Evolutionary conservation across 2,113 vertebrate species (phyloP), one percentile per base, ranked within the genome.

Genomic region (Larimichthys polyactis): DNA sequence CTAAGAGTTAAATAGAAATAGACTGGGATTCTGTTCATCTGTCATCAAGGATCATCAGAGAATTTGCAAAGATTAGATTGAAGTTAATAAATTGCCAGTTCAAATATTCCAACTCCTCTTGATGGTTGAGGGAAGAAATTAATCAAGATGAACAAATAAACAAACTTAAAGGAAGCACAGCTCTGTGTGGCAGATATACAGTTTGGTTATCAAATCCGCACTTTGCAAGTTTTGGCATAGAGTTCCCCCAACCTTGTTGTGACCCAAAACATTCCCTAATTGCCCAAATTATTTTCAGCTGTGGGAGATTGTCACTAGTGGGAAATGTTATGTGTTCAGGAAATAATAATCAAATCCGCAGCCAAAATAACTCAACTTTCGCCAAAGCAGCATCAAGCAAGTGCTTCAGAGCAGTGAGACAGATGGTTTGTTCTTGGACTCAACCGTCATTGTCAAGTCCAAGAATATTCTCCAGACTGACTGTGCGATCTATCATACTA

Each of bases 381-480:
- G 4, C 67, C 66, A 40, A 77, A 58, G 44, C 29, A 22, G 15
- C 54, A 59, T 49, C 2, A 6, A 54, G n/a, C 20, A 43, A 59
- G 11, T 32, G 60, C 54, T 64, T 40, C 4, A 62, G 20, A 70
- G 29, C n/a, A 49, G 9, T 19, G 49, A 72, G 24, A 32, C 79
- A 51, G 62, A 76, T 64, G 57, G 24, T 65, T 80, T 59, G 24
- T 78, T 58, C 70, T 54, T 55, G 64, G 63, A 43, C 55, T 78
- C 44, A 7, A 14, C 3, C 4, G 11, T 48, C 49, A n/a, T n/a
- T 24, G 32, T 22, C 15, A 11, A 29, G 32, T 67, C 57, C 66
- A 78, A 27, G 32, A 55, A 36, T 54, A 24, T 55, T 64, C 19
- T 69, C 19, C 57, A 36, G 60, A 40, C 71, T 69, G 24, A 64